Conservation (phyloP, 1,140 invertebrate species). For the Drosophila mayri region DNA sequence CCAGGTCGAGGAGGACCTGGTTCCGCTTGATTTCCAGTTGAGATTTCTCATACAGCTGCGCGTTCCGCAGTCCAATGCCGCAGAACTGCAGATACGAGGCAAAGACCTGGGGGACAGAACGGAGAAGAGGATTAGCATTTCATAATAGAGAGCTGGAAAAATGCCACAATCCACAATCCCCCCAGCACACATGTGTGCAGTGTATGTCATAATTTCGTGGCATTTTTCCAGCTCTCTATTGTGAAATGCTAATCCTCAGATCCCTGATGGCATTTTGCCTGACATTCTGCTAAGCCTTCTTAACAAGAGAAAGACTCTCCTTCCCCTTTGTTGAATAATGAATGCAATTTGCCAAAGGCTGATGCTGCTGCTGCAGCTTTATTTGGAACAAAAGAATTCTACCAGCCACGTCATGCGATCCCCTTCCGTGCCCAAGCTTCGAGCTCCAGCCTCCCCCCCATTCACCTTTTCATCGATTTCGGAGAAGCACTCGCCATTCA, state of each 20-base stretch:
- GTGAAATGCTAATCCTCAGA: slow-evolving; percentile 25
- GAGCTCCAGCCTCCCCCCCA: slow-evolving; percentile 17
- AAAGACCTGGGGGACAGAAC: slow-evolving; percentile 88
- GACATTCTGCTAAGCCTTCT: slow-evolving; percentile 62
- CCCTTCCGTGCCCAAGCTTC: background rate
- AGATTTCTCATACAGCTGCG: slow-evolving; percentile 96
- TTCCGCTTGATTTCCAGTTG: slow-evolving; percentile 97
- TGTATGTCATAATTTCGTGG: slow-evolving; percentile 35
- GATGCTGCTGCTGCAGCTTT: slow-evolving; percentile 33
- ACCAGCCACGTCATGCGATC: slow-evolving; percentile 19
- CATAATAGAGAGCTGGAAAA: slow-evolving; percentile 26
- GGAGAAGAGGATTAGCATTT: slow-evolving; percentile 18
- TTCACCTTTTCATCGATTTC: slow-evolving; percentile 92
- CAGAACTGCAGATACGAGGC: slow-evolving; percentile 97
- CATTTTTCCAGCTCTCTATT: slow-evolving; percentile 28
- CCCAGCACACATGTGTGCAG: slow-evolving; percentile 6
- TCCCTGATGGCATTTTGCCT: slow-evolving; percentile 41
- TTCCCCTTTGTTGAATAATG: slow-evolving; percentile 68
- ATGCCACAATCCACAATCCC: too few species aligned
- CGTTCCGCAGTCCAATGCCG: slow-evolving; percentile 97
- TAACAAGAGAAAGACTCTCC: slow-evolving; percentile 30
- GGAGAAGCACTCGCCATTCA: slow-evolving; percentile 92
- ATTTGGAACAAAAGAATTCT: slow-evolving; percentile 49
- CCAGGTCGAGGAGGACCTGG: slow-evolving; percentile 96
- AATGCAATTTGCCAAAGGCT: slow-evolving; percentile 64